Evolutionary conservation across 1,140 invertebrate species (phyloP).

Genomic region (Trissolcus basalis): DNA sequence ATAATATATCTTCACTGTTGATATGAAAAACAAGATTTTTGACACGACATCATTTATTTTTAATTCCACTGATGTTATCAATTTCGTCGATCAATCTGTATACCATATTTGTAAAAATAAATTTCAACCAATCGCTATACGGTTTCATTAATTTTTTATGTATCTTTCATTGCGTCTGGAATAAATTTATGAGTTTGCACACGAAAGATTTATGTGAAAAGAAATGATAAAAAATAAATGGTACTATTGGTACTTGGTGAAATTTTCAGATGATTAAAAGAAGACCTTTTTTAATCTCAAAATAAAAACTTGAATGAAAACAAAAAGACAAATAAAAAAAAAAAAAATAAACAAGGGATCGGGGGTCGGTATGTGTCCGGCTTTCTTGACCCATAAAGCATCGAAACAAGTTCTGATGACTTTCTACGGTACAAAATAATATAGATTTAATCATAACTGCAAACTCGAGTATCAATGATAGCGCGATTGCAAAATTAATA

Average conservation of each 20-base stretch:
- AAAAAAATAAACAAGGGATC: slow-evolving; percentile 40
- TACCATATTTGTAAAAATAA: too few species aligned
- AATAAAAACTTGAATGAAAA: slow-evolving; percentile 16
- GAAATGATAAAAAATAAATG: slow-evolving; percentile 6
- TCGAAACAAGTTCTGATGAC: slow-evolving; percentile 68
- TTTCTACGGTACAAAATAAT: slow-evolving; percentile 46
- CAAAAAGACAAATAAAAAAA: slow-evolving; percentile 10
- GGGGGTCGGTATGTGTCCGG: slow-evolving; percentile 57
- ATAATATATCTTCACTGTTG: not conserved
- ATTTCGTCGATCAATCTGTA: too few species aligned
- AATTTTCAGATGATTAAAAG: slow-evolving; percentile 42
- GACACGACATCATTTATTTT: not conserved
- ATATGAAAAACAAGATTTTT: not conserved
- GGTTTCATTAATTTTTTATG: not conserved
- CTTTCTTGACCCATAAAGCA: slow-evolving; percentile 68
- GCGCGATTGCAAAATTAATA: slow-evolving; percentile 9
- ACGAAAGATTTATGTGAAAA: not conserved
- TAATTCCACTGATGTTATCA: too few species aligned
- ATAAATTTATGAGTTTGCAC: not conserved
- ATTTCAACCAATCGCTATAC: too few species aligned
- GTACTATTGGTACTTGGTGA: slow-evolving; percentile 17
- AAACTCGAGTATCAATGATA: slow-evolving; percentile 22
- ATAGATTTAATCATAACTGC: slow-evolving; percentile 34
- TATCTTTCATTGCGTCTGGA: not conserved
- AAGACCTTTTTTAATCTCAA: slow-evolving; percentile 28